A percentile compares a stretch with the other conserved stretches of the same genome.
phyloP scores from a whole-genome alignment of 2,113 vertebrate species.

The Dasyprocta punctata region DNA sequence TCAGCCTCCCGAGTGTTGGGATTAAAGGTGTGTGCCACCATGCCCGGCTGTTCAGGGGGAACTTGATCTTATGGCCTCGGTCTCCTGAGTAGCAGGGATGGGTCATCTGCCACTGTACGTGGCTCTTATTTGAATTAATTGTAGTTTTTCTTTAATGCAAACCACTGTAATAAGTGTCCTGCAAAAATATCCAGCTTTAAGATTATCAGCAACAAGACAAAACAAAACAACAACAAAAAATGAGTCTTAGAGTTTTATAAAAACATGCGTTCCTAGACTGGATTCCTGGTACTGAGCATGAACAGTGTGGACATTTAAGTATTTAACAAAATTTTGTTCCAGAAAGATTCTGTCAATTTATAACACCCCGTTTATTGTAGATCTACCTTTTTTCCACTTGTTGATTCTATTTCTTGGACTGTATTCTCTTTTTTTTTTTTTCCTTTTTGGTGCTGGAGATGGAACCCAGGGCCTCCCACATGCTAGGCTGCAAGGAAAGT shows the following conservation, averaged over 20 bases:
- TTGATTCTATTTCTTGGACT: neutral
- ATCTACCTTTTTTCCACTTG: neutral
- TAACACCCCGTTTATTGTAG: neutral
- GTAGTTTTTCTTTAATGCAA: constrained; percentile 6
- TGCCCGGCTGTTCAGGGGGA: neutral
- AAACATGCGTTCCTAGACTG: neutral
- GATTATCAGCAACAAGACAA: neutral
- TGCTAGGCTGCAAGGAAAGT: neutral
- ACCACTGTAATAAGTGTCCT: neutral
- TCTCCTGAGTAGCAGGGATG: neutral
- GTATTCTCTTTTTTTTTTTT: neutral
- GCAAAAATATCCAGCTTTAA: neutral
- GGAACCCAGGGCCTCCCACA: neutral
- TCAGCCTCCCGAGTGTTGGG: too few species aligned
- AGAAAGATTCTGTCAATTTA: neutral
- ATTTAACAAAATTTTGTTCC: constrained; percentile 3
- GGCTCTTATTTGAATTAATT: neutral
- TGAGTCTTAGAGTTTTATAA: neutral
- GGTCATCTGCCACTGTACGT: neutral
- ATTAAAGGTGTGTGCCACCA: too few species aligned
- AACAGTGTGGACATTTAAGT: neutral
- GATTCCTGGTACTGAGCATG: neutral
- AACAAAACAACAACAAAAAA: neutral
- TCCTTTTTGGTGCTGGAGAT: neutral
- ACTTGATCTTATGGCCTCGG: neutral